phyloP scores from a whole-genome alignment of 37 sponge, comb jelly and placozoan genomes.

The Axinella damicornis region DNA sequence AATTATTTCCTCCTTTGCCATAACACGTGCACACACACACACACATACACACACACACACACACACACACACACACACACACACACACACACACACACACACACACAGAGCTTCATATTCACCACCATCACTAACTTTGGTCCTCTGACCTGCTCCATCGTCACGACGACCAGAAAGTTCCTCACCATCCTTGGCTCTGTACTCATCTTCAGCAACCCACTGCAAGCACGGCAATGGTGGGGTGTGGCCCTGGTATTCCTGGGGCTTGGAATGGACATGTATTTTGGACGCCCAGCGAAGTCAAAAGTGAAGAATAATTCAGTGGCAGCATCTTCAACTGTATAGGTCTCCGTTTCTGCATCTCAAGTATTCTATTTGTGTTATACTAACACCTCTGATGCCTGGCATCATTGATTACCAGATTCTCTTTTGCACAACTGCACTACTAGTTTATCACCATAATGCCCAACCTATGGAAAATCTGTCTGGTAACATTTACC shows the following conservation, averaged over 20 bases:
- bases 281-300: constrained; percentile 67
- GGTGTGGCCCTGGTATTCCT: constrained; percentile 91
- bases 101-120: constrained; percentile 91
- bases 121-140: constrained; percentile 89
- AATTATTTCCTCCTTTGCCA: too few species aligned
- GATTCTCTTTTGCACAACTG: too few species aligned
- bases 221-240: constrained; percentile 87
- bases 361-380: too few species aligned
- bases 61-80: constrained; percentile 32
- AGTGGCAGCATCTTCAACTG: too few species aligned
- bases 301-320: too few species aligned
- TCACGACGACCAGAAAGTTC: constrained; percentile 99
- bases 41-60: constrained; percentile 30
- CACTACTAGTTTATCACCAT: too few species aligned
- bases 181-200: constrained; percentile 97
- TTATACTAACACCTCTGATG: too few species aligned
- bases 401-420: too few species aligned
- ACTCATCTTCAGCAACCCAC: constrained; percentile 85
- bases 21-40: too few species aligned
- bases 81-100: constrained; percentile 5
- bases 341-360: too few species aligned
- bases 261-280: constrained; percentile 84
- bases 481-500: too few species aligned
- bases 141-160: constrained; percentile 92
- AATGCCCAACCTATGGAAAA: too few species aligned